Evolutionary conservation across 1,140 invertebrate genomes (phyloP), one percentile per base, ranked within the genome.

Genomic region (Lysiphlebus fabarum): DNA sequence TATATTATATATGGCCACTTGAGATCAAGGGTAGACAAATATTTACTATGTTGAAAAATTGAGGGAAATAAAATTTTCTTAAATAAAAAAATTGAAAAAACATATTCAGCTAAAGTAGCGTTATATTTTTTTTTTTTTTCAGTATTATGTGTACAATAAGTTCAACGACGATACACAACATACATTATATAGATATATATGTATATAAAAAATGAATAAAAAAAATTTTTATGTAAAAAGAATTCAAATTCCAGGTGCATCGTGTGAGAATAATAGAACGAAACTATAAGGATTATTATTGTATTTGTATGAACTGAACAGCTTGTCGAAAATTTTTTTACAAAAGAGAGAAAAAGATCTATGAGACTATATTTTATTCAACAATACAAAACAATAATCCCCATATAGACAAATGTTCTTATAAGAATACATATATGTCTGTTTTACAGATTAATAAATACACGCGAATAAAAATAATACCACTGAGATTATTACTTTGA

Each of bases 251-350:
- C 56, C 56, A 58, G 56, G 47, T 58, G 56, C 56, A 17, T 26
- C 56, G 47, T 49, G 44, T n/a, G 17, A 58, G 56, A 58, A 58
- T 49, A 58, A 58, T 58, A 38, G 56, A 56, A 14, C 44, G 36
- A 56, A 34, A 44, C 49, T 38, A n/a, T n/a, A 38, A 33, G 33
- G 36, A n/a, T 12, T 51, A 51, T 12, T 34, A 7, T 51, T 14
- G 33, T 37, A 33, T 51, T 37, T 10, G 12, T 38, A 51, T 38
- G 47, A 47, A 48, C 56, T n/a, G 44, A 37, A 11, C 55, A 58
- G 56, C 47, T 58, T 50, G 56, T 38, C 11, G 47, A 37, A 56
- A 17, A 47, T 38, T 50, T 58, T 58, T 58, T 38, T 58, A 26
- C 17, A 26, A 50, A 50, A 58, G 56, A 58, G 41, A 38, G 12